Evolutionary conservation across 2,113 vertebrate species (phyloP), one percentile per base, ranked within the genome.

Genomic region (Monarcha castaneiventris): DNA sequence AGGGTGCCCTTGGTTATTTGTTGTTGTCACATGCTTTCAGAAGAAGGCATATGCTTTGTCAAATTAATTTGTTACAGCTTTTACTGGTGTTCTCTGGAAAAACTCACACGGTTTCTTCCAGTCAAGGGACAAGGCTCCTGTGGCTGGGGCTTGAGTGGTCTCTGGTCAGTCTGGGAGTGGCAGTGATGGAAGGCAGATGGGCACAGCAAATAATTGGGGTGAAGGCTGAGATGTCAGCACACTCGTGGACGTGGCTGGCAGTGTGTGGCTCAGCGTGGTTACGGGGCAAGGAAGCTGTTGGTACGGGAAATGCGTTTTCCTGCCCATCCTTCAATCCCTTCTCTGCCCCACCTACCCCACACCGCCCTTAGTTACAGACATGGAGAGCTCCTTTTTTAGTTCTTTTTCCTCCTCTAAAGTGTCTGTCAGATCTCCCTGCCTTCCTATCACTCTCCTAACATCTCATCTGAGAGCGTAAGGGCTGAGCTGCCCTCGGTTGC

Each of bases 201-300:
- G 13, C 35, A 12, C 1, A 6, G 33, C 17, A 68, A 48, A 27
- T 4, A 9, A 3, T 1, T n/a, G 63, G 30, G 13, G 25, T 11
- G 27, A 25, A 69, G 33, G 46, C 29, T 43, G 76, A 51, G 27
- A 6, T 11, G 6, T 16, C 73, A 58, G 66, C 12, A 17, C 0
- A 1, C 16, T 61, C 0, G 0, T 48, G 51, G 33, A 22, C 52
- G 26, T 52, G 68, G 23, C 54, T 93, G 66, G 39, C 37, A 55
- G 16, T 0, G 1, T 3, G 3, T 54, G 46, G 18, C 21, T 67
- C 75, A 12, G 1, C 0, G 4, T 19, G 51, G 27, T 49, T 66
- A 30, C 0, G 0, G 75, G 19, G 10, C 1, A 11, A 30, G 37
- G 43, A 69, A 44, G n/a, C 16, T 69, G 27, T 7, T 66, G 37